These are phyloP conservation scores for Leucoma salicis DNA, from an alignment of 2,888 invertebrate species.

Conservation along the genomic window DNA sequence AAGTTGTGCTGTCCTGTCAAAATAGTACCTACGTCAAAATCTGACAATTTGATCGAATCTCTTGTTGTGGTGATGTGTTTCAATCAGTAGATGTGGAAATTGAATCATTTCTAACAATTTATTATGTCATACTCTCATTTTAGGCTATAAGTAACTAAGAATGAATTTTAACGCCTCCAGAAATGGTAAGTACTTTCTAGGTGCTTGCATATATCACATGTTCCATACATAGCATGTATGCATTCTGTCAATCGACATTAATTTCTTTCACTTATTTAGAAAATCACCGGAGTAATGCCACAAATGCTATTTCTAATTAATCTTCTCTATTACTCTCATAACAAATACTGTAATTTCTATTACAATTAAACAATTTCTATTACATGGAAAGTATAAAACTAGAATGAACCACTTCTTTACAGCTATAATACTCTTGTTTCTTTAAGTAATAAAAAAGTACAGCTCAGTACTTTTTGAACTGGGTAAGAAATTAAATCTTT, in stretches of 20 bases:
- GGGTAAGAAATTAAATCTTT: neutral
- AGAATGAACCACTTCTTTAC: no score
- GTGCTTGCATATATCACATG: slow-evolving; percentile 9
- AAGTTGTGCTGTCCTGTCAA: no score
- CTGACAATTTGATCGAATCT: slow-evolving; percentile 31
- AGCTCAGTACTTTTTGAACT: no score
- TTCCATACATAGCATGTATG: slow-evolving; percentile 11
- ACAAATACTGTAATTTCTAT: no score
- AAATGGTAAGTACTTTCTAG: slow-evolving; percentile 56
- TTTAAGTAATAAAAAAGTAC: no score
- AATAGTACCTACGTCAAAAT: slow-evolving; percentile 30
- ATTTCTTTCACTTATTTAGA: no score
- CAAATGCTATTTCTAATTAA: no score
- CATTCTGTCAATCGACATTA: slow-evolving; percentile 5
- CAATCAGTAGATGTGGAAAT: slow-evolving; percentile 44
- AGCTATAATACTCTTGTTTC: no score
- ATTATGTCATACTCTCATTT: slow-evolving; percentile 49
- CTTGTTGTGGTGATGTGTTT: slow-evolving; percentile 68
- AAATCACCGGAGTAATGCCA: no score
- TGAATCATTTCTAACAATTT: slow-evolving; percentile 42
- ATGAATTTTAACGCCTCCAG: slow-evolving; percentile 79
- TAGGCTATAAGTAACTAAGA: slow-evolving; percentile 30
- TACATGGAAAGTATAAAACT: no score
- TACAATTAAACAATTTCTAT: no score
- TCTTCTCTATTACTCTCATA: no score